These are phyloP conservation scores for Numenius phaeopus DNA, from an alignment of 2,797 vertebrate species.

Conservation along the genomic window DNA sequence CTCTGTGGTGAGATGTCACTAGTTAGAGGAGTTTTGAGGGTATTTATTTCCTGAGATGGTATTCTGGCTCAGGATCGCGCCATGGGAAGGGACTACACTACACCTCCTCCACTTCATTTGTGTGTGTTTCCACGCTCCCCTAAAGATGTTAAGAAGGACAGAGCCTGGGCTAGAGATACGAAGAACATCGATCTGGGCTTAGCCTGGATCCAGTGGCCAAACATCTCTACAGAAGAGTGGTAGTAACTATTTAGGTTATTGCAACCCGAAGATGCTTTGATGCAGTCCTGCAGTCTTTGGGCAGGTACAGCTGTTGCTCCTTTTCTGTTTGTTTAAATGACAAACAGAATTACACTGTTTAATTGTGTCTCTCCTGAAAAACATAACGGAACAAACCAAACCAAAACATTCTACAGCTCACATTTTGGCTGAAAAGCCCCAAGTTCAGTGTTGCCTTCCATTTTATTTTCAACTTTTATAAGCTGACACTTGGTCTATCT, in stretches of 20 bases:
- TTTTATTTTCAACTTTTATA: not conserved
- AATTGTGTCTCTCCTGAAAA: not conserved
- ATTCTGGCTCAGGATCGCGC: not conserved
- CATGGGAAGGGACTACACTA: not conserved
- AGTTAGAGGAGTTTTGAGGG: not conserved
- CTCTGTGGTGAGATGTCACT: not conserved
- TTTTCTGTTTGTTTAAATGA: not conserved
- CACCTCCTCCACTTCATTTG: not conserved
- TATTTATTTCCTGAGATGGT: not conserved
- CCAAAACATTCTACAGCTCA: not conserved
- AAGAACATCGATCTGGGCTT: not conserved
- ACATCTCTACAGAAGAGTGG: not conserved
- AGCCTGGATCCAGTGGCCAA: not conserved
- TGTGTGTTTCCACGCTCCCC: not conserved
- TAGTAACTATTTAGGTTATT: not conserved
- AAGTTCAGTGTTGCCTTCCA: not conserved
- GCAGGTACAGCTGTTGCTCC: not conserved
- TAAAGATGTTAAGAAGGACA: not conserved
- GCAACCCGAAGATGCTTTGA: not conserved
- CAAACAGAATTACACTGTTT: not conserved
- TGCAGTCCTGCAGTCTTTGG: not conserved
- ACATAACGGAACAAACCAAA: not conserved
- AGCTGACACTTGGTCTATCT: not conserved
- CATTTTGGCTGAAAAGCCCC: not conserved
- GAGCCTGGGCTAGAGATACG: not conserved